Evolutionary conservation across 2,113 vertebrate species (phyloP), one percentile per base, ranked within the genome.

Genomic region (Rana temporaria): DNA sequence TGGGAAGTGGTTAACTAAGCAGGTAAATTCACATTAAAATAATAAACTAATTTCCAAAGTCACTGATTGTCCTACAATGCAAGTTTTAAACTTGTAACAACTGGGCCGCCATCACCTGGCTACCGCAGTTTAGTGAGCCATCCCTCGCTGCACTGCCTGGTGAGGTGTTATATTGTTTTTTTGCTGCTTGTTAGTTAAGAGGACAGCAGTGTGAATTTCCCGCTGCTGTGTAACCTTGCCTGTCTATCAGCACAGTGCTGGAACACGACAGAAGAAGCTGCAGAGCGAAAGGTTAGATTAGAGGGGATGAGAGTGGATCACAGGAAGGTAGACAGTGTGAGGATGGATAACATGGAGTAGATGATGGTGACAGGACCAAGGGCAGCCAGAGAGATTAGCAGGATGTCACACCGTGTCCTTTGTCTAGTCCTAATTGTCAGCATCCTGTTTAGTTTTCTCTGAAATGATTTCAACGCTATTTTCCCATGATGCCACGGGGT

Each of bases 181-280:
- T 18, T 22, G 22, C 69, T 55, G 69, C 69, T 55, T 71, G 69
- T 71, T 71, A 71, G 69, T 19, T 48, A 4, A n/a, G n/a, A 70
- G 69, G 30, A 22, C 15, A 48, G n/a, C 66, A 22, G 66, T 52
- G 38, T 69, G 66, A 55, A 55, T 18, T 14, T 32, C 69, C 48
- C 48, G 1, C 69, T 55, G 69, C 6, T 55, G 26, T 55, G 48
- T 71, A 24, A 71, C 52, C 52, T 48, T 22, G 16, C 26, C 69
- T 68, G 7, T 17, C 34, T 34, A 67, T 38, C 32, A 9, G 65
- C 12, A 38, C 7, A 48, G 8, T 48, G 42, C 42, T 48, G 42
- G 42, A 14, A 48, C 42, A 48, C 42, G 12, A 12, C 42, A 48
- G 42, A 48, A 48, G 42, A 8, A 48, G 42, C 42, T 14, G 42